These are phyloP conservation scores for Chelonia mydas DNA, from an alignment of 2,797 vertebrate species.

Conservation along the genomic window DNA sequence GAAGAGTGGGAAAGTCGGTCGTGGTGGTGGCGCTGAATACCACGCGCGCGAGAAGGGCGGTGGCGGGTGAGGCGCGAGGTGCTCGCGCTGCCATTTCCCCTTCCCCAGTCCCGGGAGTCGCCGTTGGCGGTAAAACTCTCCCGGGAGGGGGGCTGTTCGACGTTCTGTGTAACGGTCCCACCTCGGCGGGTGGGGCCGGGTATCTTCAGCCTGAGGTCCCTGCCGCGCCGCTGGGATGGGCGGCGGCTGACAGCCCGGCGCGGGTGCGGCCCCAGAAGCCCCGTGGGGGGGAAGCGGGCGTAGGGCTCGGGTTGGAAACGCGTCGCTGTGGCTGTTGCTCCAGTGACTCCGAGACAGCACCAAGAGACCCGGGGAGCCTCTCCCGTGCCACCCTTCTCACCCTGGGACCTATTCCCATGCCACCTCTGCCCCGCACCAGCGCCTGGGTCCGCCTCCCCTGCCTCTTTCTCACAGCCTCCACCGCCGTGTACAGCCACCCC, in stretches of 20 bases:
- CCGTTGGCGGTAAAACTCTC: accelerated
- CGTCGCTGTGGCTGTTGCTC: background rate
- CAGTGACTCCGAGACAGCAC: background rate
- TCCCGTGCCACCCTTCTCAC: accelerated
- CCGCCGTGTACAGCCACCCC: accelerated
- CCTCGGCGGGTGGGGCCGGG: accelerated
- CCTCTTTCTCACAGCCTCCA: accelerated
- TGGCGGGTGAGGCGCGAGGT: background rate
- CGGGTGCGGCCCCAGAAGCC: background rate
- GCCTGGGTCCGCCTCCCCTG: accelerated
- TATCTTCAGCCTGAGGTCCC: background rate
- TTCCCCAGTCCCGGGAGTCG: background rate
- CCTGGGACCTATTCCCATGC: accelerated
- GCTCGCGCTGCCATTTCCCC: background rate
- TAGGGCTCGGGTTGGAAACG: background rate
- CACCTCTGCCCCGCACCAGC: accelerated
- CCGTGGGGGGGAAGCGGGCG: background rate
- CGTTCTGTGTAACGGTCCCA: background rate
- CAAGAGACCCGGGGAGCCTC: background rate
- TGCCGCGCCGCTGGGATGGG: background rate
- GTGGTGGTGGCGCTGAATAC: accelerated
- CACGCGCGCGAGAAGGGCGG: background rate
- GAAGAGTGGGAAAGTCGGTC: constrained; percentile 18
- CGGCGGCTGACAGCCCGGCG: background rate
- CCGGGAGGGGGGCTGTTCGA: accelerated